phyloP scores from a whole-genome alignment of 2,113 vertebrate species.

The Varanus salvator region DNA sequence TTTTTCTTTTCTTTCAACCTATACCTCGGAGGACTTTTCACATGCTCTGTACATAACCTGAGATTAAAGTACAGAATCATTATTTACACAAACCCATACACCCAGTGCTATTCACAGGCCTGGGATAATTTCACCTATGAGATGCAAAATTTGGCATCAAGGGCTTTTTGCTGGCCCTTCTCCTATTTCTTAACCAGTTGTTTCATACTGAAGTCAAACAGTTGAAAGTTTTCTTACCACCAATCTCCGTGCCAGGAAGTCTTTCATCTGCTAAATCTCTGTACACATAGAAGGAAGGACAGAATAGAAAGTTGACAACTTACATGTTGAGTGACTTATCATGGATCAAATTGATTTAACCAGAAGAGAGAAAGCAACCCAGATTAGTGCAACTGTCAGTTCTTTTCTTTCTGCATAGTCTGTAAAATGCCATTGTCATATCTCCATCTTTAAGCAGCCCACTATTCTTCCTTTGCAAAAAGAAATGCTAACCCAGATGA shows the following conservation, averaged over 20 bases:
- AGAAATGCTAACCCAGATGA: neutral
- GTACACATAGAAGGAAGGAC: neutral
- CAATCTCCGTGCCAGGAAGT: neutral
- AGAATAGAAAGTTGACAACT: neutral
- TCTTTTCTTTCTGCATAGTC: conserved; percentile 23
- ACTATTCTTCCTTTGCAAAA: neutral
- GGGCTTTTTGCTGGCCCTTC: neutral
- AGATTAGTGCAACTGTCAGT: neutral
- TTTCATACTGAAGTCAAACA: neutral
- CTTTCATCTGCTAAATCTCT: neutral
- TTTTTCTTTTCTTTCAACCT: neutral
- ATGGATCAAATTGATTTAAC: neutral
- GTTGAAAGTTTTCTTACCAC: neutral
- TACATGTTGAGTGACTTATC: neutral
- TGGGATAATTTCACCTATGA: neutral
- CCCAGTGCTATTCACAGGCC: neutral
- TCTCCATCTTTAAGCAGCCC: neutral
- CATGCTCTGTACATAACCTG: conserved; percentile 11
- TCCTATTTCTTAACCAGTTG: neutral
- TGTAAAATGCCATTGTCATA: conserved; percentile 33
- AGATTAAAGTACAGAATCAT: neutral
- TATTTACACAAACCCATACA: too few species aligned
- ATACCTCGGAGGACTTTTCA: neutral
- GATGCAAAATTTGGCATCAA: too few species aligned
- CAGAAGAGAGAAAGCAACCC: neutral